Evolutionary conservation across 2,888 invertebrate species (phyloP), one percentile per base, ranked within the genome.

Genomic region (Hipparchia semele): DNA sequence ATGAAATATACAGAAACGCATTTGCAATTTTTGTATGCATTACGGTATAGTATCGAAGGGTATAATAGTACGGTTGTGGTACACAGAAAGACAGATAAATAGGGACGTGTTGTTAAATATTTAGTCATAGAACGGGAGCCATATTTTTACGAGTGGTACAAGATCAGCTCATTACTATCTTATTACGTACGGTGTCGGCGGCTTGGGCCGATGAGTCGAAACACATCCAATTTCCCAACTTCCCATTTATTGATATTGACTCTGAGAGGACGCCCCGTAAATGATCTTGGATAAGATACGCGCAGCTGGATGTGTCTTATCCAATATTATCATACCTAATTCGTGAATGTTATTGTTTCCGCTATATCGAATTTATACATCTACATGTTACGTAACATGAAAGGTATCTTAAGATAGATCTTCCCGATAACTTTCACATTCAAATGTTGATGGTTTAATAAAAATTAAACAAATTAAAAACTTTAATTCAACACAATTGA

Each of bases 241-340:
- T 90, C 90, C 88, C 92, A 92, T 94, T 93, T 94, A 94, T 94
- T 93, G 94, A 93, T 94, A 94, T 94, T 93, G 94, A 93, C 91
- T 93, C 88, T 79, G 87, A 83, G 91, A 91, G 90, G 92, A 91
- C 91, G 91, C 88, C 85, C 86, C 85, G 86, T 86, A 87, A 87
- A 86, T 85, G 87, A 84, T 83, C 80, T 80, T 79, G 77, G 79
- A 82, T 82, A 77, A 76, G 84, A 85, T 84, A 75, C 83, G 70
- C 60, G 59, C 65, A 65, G 75, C 87, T 90, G 77, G 91, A 91
- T 84, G 80, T 74, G 89, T 3, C 73, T 60, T 51, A 51, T 70
- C 70, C 54, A 69, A 68, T 70, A 75, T 68, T 65, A 70, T 10
- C 59, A n/a, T 66, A 58, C 23, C 13, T 70, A 67, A 67, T 62